Base-by-base conservation (phyloP, 2,113 vertebrate species). In the Pedionomus torquatus region DNA sequence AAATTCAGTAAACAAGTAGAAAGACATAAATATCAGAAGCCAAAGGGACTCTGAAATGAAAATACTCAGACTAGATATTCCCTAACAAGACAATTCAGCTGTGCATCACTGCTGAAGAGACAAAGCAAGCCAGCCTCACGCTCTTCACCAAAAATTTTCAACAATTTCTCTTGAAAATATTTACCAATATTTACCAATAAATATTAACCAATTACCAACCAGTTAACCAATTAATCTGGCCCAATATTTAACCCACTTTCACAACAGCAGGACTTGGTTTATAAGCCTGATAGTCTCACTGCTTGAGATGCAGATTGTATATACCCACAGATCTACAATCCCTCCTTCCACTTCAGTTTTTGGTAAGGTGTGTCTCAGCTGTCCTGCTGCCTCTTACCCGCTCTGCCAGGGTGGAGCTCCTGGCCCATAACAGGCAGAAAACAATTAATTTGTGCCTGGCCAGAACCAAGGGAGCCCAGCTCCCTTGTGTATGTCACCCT, bases 1-100 rank as follows among this genome's bases (percentile, higher is more conserved):
- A 70, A 95, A 92, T 85, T 55, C 69, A 90, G 24, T 80, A 66
- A 94, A 72, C 39, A 93, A 71, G 30, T 46, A 78, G 86, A 83
- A 11, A 81, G 35, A 89, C 75, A 30, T 76, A 72, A 95, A 93
- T 90, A 51, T 37, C 33, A 63, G 84, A 75, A 91, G 77, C 28
- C 74, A 57, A 94, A 81, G 13, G 93, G 37, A 23, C 57, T 91
- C 39, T 80, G 63, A 94, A 68, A 94, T 72, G 11, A 54, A 37
- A 80, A 64, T 43, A 64, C 43, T 90, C 79, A 82, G 61, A 39
- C 12, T 39, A 46, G 33, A 43, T 70, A 28, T 44, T 87, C 39
- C 43, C 18, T 94, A 46, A 85, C 35, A 68, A 31, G 58, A 88
- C 35, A 83, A 75, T 81, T 89, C 68, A 85, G 13, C n/a, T 80